Evolutionary conservation across 2,888 invertebrate genomes (phyloP), one percentile per base, ranked within the genome.

Genomic region (Tetropium fuscum): DNA sequence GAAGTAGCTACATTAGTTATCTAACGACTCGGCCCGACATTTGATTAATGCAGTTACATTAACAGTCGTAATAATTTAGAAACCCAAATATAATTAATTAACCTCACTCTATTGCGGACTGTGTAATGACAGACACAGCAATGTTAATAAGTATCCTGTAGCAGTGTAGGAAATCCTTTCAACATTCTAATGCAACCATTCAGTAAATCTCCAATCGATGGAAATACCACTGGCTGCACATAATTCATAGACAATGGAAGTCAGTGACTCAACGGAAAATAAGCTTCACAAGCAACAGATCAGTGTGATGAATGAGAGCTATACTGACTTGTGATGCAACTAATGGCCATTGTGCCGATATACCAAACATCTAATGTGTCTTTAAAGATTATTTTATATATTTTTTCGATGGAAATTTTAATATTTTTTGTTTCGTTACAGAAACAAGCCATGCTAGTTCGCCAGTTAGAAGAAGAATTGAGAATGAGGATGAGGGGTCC

Each of bases 391-490:
- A n/a, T n/a, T n/a, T n/a, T n/a, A n/a, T n/a, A n/a, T n/a, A n/a
- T n/a, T 27, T 5, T 2, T 11, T 3, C 3, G 1, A 40, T 40
- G 22, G 15, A 27, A 51, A 27, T 11, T 16, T 2, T 8, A 13
- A 10, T n/a, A 34, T 47, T 11, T 4, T 30, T 15, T 47, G 20
- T 53, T 40, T 45, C 47, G 22, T 86, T 86, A 40, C 87, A 96
- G 95, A 96, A 96, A 92, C 95, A 96, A 92, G 93, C 94, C 49
- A 93, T 95, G 90, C 85, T 96, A 81, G 95, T 97, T 58, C 88
- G 96, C 27, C 96, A 97, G 82, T 83, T 97, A 73, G 96, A 97
- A 82, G 96, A 96, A 80, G 96, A 97, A 83, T 84, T 97, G 57
- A 85, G 95, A 76, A 85, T 94, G 83, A 86, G 95, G 72, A 91